A percentile compares a stretch with the other conserved stretches of the same genome.
Evolutionary conservation across 2,888 invertebrate species (phyloP).

Genomic region (Peribatodes rhomboidaria): DNA sequence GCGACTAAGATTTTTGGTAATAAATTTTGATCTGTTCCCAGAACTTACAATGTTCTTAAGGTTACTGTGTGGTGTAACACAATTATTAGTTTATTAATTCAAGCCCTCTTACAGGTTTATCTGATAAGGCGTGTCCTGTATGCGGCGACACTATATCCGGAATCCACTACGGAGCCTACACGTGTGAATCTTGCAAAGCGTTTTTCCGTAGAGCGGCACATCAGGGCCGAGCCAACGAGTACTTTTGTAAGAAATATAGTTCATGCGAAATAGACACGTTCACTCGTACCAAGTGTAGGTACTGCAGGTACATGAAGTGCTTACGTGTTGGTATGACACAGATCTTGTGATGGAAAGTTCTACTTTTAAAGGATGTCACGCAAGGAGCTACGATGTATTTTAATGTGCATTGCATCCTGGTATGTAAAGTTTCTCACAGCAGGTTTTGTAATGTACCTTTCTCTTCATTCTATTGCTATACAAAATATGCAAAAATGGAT

Average conservation of each 20-base stretch:
- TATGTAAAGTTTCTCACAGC: too few species aligned
- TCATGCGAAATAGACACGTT: not conserved
- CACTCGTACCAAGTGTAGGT: slow-evolving; percentile 63
- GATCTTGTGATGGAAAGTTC: not conserved
- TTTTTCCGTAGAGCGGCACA: slow-evolving; percentile 66
- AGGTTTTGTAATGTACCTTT: too few species aligned
- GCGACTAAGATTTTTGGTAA: too few species aligned
- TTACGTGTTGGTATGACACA: slow-evolving; percentile 57
- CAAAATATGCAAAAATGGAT: too few species aligned
- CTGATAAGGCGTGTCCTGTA: slow-evolving; percentile 53
- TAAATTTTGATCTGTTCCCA: too few species aligned
- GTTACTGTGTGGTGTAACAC: too few species aligned
- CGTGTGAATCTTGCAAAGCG: slow-evolving; percentile 67
- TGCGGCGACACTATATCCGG: slow-evolving; percentile 60
- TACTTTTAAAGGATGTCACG: not conserved
- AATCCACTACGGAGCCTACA: slow-evolving; percentile 60
- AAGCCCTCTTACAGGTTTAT: slow-evolving; percentile 1
- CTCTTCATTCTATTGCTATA: too few species aligned
- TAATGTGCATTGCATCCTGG: too few species aligned
- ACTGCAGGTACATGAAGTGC: slow-evolving; percentile 61
- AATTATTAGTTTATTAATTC: not conserved
- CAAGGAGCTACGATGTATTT: too few species aligned
- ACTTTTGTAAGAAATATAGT: slow-evolving; percentile 51
- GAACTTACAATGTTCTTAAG: too few species aligned
- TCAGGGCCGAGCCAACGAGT: slow-evolving; percentile 53